Conservation (phyloP, 2,888 invertebrate species). For the Troides helena region DNA sequence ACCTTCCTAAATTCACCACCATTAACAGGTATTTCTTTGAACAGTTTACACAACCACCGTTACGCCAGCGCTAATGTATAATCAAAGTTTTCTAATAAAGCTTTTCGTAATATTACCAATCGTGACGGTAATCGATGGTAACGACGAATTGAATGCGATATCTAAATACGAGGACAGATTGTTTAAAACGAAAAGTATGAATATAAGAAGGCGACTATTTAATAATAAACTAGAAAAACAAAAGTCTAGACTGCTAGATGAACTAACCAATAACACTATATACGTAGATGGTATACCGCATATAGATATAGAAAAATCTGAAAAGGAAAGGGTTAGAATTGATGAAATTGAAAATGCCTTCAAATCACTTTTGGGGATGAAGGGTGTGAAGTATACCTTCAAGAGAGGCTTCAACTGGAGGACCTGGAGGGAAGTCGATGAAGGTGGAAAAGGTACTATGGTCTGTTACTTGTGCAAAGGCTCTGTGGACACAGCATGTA, state of each 20-base stretch:
- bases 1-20: conserved; percentile 11
- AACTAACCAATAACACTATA: conserved; percentile 38
- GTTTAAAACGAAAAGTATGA: conserved; percentile 18
- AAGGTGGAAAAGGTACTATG: conserved; percentile 37
- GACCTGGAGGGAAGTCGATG: conserved; percentile 54
- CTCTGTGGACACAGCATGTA: conserved; percentile 37
- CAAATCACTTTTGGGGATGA: conserved; percentile 47
- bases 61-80: conserved; percentile 18
- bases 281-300: conserved; percentile 47
- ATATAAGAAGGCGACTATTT: conserved; percentile 39
- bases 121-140: background rate
- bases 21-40: conserved; percentile 10
- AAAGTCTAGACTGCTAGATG: conserved; percentile 32
- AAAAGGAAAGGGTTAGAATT: conserved; percentile 32
- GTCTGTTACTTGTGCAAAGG: conserved; percentile 53
- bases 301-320: conserved; percentile 33
- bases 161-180: conserved; percentile 25
- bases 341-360: conserved; percentile 47
- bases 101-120: conserved; percentile 2
- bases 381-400: conserved; percentile 50
- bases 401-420: conserved; percentile 59
- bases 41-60: background rate
- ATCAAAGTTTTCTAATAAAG: conserved; percentile 7
- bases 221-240: conserved; percentile 36
- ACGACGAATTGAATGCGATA: conserved; percentile 17